phyloP scores from a whole-genome alignment of 1,140 invertebrate species.

The Drosophila nigromelanica region DNA sequence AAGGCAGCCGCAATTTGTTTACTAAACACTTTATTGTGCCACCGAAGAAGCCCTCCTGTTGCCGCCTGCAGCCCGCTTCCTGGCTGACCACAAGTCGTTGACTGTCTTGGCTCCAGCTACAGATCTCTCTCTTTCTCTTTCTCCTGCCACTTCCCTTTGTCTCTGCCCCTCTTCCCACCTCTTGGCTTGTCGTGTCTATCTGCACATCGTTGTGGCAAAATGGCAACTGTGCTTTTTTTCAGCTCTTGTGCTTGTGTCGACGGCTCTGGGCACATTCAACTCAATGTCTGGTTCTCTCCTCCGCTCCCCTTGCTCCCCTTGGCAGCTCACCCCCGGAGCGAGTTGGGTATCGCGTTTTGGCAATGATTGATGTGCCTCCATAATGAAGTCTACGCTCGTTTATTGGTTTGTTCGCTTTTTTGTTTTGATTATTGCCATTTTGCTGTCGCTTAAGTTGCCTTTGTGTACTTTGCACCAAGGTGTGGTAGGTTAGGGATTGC shows the following conservation, averaged over 20 bases:
- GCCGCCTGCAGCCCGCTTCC: neutral
- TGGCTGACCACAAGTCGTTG: constrained; percentile 67
- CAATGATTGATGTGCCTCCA: constrained; percentile 73
- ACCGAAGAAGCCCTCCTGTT: constrained; percentile 53
- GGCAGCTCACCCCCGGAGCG: too few relatives aligned
- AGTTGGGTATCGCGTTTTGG: constrained; percentile 54
- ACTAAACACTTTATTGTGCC: constrained; percentile 81
- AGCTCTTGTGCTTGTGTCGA: constrained; percentile 28
- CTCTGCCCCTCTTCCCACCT: too few relatives aligned
- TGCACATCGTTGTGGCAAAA: constrained; percentile 29
- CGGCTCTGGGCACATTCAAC: constrained; percentile 67
- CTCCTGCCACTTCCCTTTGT: constrained; percentile 1
- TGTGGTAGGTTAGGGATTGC: constrained; percentile 76
- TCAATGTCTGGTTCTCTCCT: constrained; percentile 19
- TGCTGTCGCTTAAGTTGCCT: constrained; percentile 58
- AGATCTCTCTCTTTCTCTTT: constrained; percentile 10
- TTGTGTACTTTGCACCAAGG: constrained; percentile 49
- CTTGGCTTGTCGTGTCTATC: constrained; percentile 12
- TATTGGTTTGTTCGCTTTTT: constrained; percentile 67
- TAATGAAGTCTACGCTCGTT: constrained; percentile 71
- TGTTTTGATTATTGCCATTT: constrained; percentile 77
- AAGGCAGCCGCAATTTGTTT: constrained; percentile 79
- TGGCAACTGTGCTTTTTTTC: constrained; percentile 55
- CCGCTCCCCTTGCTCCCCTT: neutral
- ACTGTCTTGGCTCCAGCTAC: constrained; percentile 43